These are phyloP conservation scores for Caradrina kadenii DNA, from an alignment of 2,888 invertebrate genomes.

Conservation along the genomic window DNA sequence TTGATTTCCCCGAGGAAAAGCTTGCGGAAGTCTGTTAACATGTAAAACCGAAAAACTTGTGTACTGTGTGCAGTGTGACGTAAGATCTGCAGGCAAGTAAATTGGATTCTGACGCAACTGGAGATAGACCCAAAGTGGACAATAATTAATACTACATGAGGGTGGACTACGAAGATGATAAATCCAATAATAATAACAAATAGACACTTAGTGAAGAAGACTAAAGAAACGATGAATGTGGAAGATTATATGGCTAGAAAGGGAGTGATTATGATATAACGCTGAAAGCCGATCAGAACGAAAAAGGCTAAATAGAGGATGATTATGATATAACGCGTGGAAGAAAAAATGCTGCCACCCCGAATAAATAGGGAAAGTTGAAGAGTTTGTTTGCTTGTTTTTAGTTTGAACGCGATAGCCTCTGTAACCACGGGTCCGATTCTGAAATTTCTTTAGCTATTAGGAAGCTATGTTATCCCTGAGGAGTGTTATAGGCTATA, in stretches of 20 bases:
- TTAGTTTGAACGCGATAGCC: too few species aligned
- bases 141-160: not conserved
- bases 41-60: conserved; percentile 8
- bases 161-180: not conserved
- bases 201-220: not conserved
- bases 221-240: not conserved
- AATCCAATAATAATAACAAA: not conserved
- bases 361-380: too few species aligned
- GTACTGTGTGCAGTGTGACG: conserved; percentile 20
- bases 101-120: conserved; percentile 10
- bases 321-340: not conserved
- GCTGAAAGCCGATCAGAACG: too few species aligned
- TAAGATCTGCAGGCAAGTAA: conserved; percentile 33
- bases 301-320: too few species aligned
- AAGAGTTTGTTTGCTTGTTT: too few species aligned
- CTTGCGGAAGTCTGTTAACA: conserved; percentile 10
- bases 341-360: too few species aligned
- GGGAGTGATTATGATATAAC: too few species aligned
- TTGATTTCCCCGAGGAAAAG: conserved; percentile 43
- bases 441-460: too few species aligned
- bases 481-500: too few species aligned
- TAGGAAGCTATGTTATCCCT: too few species aligned
- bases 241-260: not conserved
- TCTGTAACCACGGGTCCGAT: too few species aligned
- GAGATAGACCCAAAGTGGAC: not conserved